phyloP scores from a whole-genome alignment of 1,140 invertebrate genomes.

The Lerema accius region DNA sequence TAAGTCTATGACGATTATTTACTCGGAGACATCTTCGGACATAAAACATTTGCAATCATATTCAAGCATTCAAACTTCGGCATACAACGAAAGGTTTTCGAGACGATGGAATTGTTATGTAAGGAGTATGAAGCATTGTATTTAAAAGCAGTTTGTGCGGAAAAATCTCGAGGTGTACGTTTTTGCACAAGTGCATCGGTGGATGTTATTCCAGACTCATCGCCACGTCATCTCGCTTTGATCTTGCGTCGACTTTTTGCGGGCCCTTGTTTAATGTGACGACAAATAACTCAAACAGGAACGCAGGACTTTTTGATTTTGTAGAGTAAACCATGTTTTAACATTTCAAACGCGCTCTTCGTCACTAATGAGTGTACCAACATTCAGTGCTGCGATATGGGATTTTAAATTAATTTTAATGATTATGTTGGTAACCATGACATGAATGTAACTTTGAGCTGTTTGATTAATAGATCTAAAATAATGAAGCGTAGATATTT shows the following conservation, averaged over 20 bases:
- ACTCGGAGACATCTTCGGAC: conserved; percentile 28
- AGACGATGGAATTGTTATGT: conserved; percentile 29
- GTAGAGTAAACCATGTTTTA: conserved; percentile 59
- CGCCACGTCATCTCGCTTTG: conserved; percentile 71
- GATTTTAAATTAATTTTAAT: conserved; percentile 6
- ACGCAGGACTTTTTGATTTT: conserved; percentile 69
- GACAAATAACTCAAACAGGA: conserved; percentile 79
- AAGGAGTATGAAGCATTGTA: conserved; percentile 42
- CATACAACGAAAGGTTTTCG: conserved; percentile 33
- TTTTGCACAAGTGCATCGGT: conserved; percentile 55
- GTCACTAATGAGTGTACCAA: conserved; percentile 58
- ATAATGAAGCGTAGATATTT: too few relatives aligned
- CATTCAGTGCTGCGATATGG: conserved; percentile 5
- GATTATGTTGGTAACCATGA: too few relatives aligned
- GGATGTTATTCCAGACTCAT: conserved; percentile 69
- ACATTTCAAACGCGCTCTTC: conserved; percentile 60
- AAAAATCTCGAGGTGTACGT: conserved; percentile 47
- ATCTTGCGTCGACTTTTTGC: conserved; percentile 75
- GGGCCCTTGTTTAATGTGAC: conserved; percentile 73
- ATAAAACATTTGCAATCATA: not conserved
- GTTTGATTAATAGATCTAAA: too few relatives aligned
- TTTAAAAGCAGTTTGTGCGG: conserved; percentile 38
- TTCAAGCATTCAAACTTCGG: not conserved
- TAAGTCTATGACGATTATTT: conserved; percentile 48
- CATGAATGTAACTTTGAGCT: too few relatives aligned